A percentile compares a stretch with the other conserved stretches of the same genome.
phyloP scores from a whole-genome alignment of 2,888 invertebrate genomes.

The Zeuzera pyrina region DNA sequence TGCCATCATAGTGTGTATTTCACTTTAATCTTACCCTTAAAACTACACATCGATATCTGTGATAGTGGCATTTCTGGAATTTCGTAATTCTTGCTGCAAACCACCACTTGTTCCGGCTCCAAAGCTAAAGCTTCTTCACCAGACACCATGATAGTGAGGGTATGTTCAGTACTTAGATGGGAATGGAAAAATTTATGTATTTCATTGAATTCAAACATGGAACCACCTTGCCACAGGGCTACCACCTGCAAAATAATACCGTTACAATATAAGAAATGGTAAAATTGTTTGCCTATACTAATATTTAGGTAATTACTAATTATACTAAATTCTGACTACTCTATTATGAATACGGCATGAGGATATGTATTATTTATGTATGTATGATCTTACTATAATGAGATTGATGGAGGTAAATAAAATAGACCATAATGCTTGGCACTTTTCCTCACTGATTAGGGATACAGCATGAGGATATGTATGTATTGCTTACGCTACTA shows the following conservation, averaged over 20 bases:
- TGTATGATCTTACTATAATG: no score
- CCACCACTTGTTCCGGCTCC: slow-evolving; percentile 49
- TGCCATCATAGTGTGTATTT: no score
- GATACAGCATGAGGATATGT: no score
- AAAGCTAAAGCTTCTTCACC: slow-evolving; percentile 48
- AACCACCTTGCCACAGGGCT: slow-evolving; percentile 58
- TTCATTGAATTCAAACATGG: slow-evolving; percentile 41
- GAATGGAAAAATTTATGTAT: slow-evolving; percentile 40
- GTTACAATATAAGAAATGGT: not conserved
- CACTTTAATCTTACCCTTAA: slow-evolving; percentile 45
- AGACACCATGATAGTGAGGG: slow-evolving; percentile 41
- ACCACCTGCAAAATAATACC: slow-evolving; percentile 33
- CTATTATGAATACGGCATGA: no score
- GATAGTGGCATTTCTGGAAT: slow-evolving; percentile 54
- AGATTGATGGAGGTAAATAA: no score
- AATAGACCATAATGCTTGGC: no score
- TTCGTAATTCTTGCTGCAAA: slow-evolving; percentile 43
- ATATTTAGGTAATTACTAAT: no score
- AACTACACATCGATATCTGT: slow-evolving; percentile 46
- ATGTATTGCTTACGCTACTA: no score
- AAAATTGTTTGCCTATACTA: no score
- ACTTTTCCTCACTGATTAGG: no score
- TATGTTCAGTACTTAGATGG: slow-evolving; percentile 33
- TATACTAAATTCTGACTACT: no score
- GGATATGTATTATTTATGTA: no score